A percentile compares a stretch with the other conserved stretches of the same genome.
Conservation (phyloP, 1,140 invertebrate genomes). For the Globodera rostochiensis region DNA sequence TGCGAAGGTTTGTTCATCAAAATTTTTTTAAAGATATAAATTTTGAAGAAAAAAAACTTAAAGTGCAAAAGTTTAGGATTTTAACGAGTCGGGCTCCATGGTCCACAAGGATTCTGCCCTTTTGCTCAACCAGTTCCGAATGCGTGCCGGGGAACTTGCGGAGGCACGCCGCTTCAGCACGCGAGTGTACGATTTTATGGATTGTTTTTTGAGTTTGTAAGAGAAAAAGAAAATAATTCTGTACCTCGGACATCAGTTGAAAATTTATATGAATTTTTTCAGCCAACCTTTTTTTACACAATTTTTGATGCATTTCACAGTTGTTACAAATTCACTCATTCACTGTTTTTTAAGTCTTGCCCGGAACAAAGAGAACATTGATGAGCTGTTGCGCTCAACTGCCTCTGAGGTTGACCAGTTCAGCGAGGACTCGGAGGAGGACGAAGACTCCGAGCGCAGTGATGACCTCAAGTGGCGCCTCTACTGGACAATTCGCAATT, state of each 20-base stretch:
- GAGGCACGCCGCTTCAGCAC: slow-evolving; percentile 31
- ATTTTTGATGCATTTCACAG: no score
- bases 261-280: no score
- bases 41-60: no score
- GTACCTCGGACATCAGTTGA: no score
- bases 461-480: slow-evolving; percentile 80
- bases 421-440: slow-evolving; percentile 64
- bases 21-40: no score
- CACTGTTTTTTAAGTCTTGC: slow-evolving; percentile 28
- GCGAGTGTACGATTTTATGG: slow-evolving; percentile 36
- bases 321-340: no score
- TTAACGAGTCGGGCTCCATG: slow-evolving; percentile 92
- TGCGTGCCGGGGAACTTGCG: slow-evolving; percentile 14
- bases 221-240: no score
- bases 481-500: slow-evolving; percentile 77
- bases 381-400: slow-evolving; percentile 71
- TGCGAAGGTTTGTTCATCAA: slow-evolving; percentile 73
- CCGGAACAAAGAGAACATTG: slow-evolving; percentile 68
- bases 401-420: slow-evolving; percentile 69
- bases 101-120: slow-evolving; percentile 79
- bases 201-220: slow-evolving; percentile 3
- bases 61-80: slow-evolving; percentile 67
- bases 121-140: slow-evolving; percentile 16
- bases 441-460: slow-evolving; percentile 64
- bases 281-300: no score